Evolutionary conservation across 2,888 invertebrate genomes (phyloP).

Genomic region (Deroplatys truncata): DNA sequence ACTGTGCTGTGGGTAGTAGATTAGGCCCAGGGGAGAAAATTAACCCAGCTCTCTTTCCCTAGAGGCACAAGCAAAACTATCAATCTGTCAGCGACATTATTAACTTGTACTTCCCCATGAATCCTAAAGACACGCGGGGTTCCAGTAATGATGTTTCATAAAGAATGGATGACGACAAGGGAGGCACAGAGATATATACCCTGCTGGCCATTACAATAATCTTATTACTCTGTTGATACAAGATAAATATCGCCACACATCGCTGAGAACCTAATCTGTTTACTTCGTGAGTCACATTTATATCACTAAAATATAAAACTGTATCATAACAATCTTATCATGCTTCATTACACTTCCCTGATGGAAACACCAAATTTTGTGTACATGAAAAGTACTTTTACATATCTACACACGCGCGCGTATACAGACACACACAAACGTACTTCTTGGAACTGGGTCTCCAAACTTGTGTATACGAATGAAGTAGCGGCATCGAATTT

Average conservation of each 20-base stretch:
- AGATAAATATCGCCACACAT: not conserved
- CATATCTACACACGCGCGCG: too few relatives aligned
- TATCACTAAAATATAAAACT: too few relatives aligned
- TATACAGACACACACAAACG: too few relatives aligned
- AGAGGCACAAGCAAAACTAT: not conserved
- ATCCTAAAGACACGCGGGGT: not conserved
- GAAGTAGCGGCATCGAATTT: too few relatives aligned
- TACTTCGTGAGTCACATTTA: too few relatives aligned
- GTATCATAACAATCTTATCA: too few relatives aligned
- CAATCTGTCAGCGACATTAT: not conserved
- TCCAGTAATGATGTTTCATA: not conserved
- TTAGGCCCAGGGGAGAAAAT: conserved; percentile 9
- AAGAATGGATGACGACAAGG: not conserved
- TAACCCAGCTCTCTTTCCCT: conserved; percentile 1
- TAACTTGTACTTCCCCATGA: not conserved
- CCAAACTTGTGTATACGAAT: too few relatives aligned
- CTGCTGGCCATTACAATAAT: not conserved
- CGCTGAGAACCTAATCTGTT: too few relatives aligned
- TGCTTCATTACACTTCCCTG: too few relatives aligned
- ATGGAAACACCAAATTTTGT: too few relatives aligned
- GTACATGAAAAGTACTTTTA: too few relatives aligned
- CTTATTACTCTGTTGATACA: not conserved
- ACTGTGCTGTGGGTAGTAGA: not conserved
- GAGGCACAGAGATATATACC: not conserved
- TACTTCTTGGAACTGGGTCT: too few relatives aligned